Base-by-base conservation (phyloP, 1,140 invertebrate genomes). In the Halesus radiatus region DNA sequence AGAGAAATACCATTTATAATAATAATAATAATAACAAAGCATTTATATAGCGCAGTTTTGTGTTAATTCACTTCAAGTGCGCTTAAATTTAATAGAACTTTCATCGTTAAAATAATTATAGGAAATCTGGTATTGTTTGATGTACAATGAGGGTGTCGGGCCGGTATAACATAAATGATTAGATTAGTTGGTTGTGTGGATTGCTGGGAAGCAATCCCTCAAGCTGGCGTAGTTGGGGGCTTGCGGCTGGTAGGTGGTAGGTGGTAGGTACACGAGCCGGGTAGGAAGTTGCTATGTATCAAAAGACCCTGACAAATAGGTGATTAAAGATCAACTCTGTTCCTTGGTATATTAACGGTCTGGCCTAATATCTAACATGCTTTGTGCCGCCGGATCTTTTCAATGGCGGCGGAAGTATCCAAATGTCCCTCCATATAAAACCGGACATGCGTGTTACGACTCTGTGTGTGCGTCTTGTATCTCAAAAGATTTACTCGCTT, bases 221-320 rank as follows among this genome's bases (percentile, higher is more conserved):
- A 70, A 37, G 66, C 66, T 13, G 64, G 52, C 26, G 52, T 54
- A 74, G 70, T 23, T 74, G 32, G 32, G 4, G 32, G 18, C 16
- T n/a, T 16, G 10, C 3, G 26, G 52, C 18, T 16, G 72, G 26
- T 52, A 8, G 72, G 37, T 37, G 7, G 37, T 3, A 45, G 1
- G 7, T 8, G 32, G 32, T 37, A n/a, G 37, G 60, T 76, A 60
- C 54, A 76, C 26, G 58, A 62, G 56, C 60, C 18, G 74, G 76
- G 60, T 26, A 52, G 64, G 18, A 32, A 72, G 58, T 80, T 76
- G 77, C 60, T 72, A 73, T 76, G 77, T 79, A 62, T 79, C 77
- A 72, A 70, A 79, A 80, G 74, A 73, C 77, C 64, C 74, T 79
- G 81, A 80, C 81, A 82, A 80, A 82, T 82, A 77, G 81, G 74